These are phyloP conservation scores for Frankliniella fusca DNA, from an alignment of 2,888 invertebrate species.

Conservation along the genomic window DNA sequence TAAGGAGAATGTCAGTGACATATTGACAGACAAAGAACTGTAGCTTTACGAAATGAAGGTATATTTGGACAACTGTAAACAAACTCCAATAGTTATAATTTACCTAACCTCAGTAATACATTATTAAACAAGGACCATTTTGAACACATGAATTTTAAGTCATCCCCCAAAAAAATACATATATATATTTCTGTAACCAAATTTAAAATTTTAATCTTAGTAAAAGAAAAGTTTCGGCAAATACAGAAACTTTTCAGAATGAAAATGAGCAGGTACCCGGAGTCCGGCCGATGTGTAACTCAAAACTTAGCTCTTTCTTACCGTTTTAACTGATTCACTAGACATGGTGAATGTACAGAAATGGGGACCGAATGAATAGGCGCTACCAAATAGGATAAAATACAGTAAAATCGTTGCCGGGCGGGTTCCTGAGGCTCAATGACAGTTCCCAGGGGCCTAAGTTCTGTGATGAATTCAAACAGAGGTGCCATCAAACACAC, in stretches of 20 bases:
- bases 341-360: constrained; percentile 50
- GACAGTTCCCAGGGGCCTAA: background rate
- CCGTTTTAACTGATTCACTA: constrained; percentile 58
- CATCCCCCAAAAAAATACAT: background rate
- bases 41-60: constrained; percentile 26
- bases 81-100: background rate
- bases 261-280: background rate
- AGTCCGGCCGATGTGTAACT: background rate
- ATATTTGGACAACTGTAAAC: background rate
- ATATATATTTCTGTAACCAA: background rate
- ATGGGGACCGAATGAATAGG: background rate
- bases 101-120: background rate
- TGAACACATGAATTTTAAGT: background rate
- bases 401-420: background rate
- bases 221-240: constrained; percentile 37
- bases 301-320: constrained; percentile 45
- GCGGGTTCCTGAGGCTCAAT: background rate
- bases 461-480: too few relatives aligned
- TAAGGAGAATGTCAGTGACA: constrained; percentile 4
- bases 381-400: background rate
- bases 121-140: background rate
- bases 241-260: background rate
- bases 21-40: constrained; percentile 35
- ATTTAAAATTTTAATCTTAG: constrained; percentile 30
- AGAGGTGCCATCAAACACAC: too few relatives aligned